Percentiles rank a stretch among this genome's conserved stretches.
phyloP scores from a whole-genome alignment of 23 tunicate genomes.

The Halocynthia aurantium region DNA sequence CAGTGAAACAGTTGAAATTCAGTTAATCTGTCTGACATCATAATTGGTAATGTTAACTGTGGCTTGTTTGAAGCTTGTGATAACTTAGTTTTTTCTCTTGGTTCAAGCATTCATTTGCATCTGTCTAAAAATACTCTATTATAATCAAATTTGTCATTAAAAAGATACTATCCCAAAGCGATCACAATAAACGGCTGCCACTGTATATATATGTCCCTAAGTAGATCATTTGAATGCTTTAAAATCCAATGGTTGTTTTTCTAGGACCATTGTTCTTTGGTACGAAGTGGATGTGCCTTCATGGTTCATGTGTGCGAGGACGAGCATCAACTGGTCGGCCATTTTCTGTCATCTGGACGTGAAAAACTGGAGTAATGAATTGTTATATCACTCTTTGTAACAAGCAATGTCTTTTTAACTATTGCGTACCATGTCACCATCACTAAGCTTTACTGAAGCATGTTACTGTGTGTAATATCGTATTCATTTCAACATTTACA shows the following conservation, averaged over 20 bases:
- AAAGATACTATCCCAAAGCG: no score
- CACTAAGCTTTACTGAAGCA: neutral
- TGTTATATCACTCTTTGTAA: neutral
- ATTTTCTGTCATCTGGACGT: conserved; percentile 72
- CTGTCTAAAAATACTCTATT: no score
- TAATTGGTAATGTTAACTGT: no score
- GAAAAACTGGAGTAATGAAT: conserved; percentile 63
- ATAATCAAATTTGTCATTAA: no score
- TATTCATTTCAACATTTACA: conserved; percentile 1
- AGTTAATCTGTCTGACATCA: no score
- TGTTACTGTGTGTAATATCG: neutral
- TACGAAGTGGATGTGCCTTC: conserved; percentile 93
- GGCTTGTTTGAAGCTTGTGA: no score
- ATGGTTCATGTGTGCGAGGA: conserved; percentile 99
- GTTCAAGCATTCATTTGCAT: no score
- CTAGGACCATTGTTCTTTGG: conserved; percentile 93
- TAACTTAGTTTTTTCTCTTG: no score
- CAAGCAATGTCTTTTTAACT: neutral
- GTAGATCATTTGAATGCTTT: neutral
- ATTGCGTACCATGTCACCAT: neutral
- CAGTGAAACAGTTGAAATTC: neutral
- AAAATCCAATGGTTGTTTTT: neutral
- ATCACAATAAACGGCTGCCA: neutral
- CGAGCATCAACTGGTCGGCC: conserved; percentile 93
- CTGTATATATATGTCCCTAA: neutral